These are phyloP conservation scores for Papilio polytes DNA, from an alignment of 1,140 invertebrate genomes.

Conservation along the genomic window DNA sequence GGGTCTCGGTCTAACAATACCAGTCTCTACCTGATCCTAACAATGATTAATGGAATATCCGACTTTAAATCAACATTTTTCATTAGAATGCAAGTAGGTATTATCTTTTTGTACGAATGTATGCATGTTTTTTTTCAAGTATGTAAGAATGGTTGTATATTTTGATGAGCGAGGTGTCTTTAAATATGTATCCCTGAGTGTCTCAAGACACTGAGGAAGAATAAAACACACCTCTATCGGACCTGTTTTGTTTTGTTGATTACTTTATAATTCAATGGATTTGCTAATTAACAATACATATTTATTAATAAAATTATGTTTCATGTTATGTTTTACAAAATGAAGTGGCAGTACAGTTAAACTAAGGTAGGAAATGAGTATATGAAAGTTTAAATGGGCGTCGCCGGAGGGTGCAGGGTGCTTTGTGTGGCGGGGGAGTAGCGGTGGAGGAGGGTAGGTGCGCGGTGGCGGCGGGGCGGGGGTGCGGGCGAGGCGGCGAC, in stretches of 20 bases:
- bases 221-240: too few species aligned
- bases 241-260: neutral
- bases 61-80: neutral
- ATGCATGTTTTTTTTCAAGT: too few species aligned
- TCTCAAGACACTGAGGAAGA: too few species aligned
- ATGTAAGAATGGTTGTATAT: too few species aligned
- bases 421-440: slow-evolving; percentile 41
- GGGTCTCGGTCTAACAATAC: neutral
- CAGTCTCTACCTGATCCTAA: neutral
- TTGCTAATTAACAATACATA: too few species aligned
- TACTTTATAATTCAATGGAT: neutral
- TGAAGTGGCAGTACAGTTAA: slow-evolving; percentile 1
- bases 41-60: neutral
- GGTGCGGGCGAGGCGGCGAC: slow-evolving; percentile 64
- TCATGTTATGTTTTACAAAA: neutral
- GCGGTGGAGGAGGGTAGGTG: slow-evolving; percentile 39
- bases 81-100: too few species aligned
- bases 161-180: too few species aligned
- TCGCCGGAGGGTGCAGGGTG: slow-evolving; percentile 46
- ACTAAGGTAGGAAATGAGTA: slow-evolving; percentile 21
- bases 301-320: too few species aligned
- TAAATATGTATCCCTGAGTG: too few species aligned
- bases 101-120: too few species aligned
- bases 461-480: slow-evolving; percentile 48
- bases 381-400: slow-evolving; percentile 33